These are phyloP conservation scores for Callosobruchus maculatus DNA, from an alignment of 2,888 invertebrate genomes.

Conservation along the genomic window DNA sequence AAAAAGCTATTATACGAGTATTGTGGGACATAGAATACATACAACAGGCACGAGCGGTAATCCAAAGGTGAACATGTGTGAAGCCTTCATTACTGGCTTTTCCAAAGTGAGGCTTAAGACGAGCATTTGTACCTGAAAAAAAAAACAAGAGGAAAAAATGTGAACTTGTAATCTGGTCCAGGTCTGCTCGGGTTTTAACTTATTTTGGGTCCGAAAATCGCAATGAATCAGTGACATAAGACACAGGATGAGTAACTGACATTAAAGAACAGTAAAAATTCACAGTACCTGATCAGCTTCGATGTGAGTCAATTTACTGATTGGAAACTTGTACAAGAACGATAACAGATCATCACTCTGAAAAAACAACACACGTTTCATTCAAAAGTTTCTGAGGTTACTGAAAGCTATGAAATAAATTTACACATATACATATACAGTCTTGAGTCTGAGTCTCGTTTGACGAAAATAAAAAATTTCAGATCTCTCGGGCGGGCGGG, in stretches of 20 bases:
- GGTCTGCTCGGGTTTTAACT: too few species aligned
- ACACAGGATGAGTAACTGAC: background rate
- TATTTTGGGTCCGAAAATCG: too few species aligned
- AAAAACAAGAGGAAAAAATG: too few species aligned
- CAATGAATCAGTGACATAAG: too few species aligned
- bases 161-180: too few species aligned
- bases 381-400: too few species aligned
- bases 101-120: background rate
- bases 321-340: background rate
- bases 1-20: background rate
- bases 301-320: background rate
- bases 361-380: too few species aligned
- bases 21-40: background rate
- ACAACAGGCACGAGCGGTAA: background rate
- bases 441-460: too few species aligned
- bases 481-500: too few species aligned
- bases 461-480: too few species aligned
- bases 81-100: background rate
- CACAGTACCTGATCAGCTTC: slow-evolving; percentile 7
- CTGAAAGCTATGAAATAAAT: too few species aligned
- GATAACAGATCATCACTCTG: background rate
- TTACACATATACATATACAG: too few species aligned
- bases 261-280: slow-evolving; percentile 7
- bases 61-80: background rate
- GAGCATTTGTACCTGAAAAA: background rate